Evolutionary conservation across 2,888 invertebrate species (phyloP).

Genomic region (Rosalia funebris): DNA sequence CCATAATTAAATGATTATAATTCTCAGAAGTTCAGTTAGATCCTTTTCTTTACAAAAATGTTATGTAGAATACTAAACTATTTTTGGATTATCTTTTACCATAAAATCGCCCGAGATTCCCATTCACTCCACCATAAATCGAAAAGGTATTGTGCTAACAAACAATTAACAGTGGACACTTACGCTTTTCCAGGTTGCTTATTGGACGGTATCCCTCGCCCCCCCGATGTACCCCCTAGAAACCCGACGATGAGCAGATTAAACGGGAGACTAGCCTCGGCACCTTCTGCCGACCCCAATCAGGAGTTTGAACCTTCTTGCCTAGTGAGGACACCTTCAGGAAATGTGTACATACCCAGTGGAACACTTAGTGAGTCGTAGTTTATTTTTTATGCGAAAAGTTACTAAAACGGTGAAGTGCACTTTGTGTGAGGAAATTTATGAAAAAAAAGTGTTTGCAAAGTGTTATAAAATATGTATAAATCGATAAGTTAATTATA

Average conservation of each 20-base stretch:
- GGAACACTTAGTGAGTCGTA: conserved; percentile 71
- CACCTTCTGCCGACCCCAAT: conserved; percentile 75
- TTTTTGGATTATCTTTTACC: too few species aligned
- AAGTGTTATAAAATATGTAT: too few species aligned
- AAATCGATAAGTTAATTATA: too few species aligned
- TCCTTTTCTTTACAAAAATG: too few species aligned
- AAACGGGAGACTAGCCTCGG: conserved; percentile 87
- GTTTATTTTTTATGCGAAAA: conserved; percentile 23
- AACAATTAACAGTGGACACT: conserved; percentile 37
- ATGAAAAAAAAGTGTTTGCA: neutral
- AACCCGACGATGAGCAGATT: conserved; percentile 92
- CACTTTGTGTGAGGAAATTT: neutral
- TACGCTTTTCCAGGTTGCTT: conserved; percentile 77
- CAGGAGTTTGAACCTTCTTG: conserved; percentile 89
- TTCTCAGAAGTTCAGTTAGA: too few species aligned
- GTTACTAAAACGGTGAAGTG: conserved; percentile 9
- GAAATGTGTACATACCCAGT: conserved; percentile 93
- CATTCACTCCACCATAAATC: conserved; percentile 27
- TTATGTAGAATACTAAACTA: too few species aligned
- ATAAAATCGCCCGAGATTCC: neutral
- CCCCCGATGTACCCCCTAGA: conserved; percentile 90
- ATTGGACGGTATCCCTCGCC: conserved; percentile 80
- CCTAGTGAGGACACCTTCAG: conserved; percentile 89
- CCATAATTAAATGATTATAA: too few species aligned
- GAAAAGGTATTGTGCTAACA: neutral